These are phyloP conservation scores for Meloe dianella DNA, from an alignment of 2,888 invertebrate genomes.

Conservation along the genomic window DNA sequence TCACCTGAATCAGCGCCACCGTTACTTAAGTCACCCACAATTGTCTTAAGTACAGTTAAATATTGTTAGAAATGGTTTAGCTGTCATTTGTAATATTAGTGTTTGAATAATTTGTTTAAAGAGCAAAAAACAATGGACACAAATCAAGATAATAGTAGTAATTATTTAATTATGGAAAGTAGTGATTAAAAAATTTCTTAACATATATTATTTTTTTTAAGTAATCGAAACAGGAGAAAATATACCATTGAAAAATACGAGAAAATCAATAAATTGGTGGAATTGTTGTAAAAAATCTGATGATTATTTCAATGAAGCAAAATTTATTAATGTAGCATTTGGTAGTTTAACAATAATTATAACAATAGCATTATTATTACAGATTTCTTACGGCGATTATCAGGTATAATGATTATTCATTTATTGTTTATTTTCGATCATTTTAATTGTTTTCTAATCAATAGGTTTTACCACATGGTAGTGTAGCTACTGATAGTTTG, in stretches of 20 bases:
- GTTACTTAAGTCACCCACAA: background rate
- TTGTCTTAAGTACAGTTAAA: slow-evolving; percentile 11
- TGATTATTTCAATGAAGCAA: slow-evolving; percentile 65
- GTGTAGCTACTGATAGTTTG: slow-evolving; percentile 72
- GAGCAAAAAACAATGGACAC: background rate
- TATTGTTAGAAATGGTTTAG: background rate
- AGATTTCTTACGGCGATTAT: slow-evolving; percentile 75
- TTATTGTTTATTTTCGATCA: too few relatives aligned
- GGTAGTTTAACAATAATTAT: slow-evolving; percentile 70
- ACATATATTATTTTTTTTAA: background rate
- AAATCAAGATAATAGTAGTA: background rate
- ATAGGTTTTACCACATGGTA: slow-evolving; percentile 76
- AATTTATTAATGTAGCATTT: slow-evolving; percentile 71
- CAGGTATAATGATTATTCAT: too few relatives aligned
- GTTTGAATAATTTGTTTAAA: background rate
- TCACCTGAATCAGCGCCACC: background rate
- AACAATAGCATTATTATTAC: slow-evolving; percentile 73
- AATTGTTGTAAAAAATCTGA: slow-evolving; percentile 45
- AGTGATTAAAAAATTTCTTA: too few relatives aligned
- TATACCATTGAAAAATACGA: slow-evolving; percentile 62
- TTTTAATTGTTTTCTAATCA: too few relatives aligned
- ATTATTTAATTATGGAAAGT: background rate
- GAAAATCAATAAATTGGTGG: slow-evolving; percentile 47
- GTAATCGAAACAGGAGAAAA: slow-evolving; percentile 63
- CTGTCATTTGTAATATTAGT: background rate